A percentile compares a stretch with the other conserved stretches of the same genome.
phyloP scores from a whole-genome alignment of 1,140 invertebrate species.

The Sarcophaga bullata region DNA sequence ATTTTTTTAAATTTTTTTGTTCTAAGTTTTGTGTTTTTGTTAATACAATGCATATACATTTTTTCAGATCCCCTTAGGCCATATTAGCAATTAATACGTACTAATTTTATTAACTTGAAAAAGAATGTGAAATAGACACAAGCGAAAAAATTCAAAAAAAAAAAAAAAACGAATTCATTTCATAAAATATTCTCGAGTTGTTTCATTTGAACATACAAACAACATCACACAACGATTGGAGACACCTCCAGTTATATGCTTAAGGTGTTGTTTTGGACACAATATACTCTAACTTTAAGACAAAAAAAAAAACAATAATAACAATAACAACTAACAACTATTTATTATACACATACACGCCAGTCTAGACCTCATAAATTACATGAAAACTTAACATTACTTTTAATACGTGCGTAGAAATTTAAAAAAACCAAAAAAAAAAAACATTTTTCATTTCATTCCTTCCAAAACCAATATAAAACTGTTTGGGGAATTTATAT shows the following conservation, averaged over 20 bases:
- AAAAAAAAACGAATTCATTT: neutral
- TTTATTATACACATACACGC: neutral
- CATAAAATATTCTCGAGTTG: neutral
- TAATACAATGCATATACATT: too few species aligned
- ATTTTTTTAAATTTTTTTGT: too few species aligned
- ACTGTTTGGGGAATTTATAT: neutral
- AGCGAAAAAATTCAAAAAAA: neutral
- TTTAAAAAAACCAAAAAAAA: neutral
- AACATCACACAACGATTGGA: neutral
- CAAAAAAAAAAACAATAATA: too few species aligned
- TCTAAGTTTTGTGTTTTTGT: neutral
- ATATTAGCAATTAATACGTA: conserved; percentile 6
- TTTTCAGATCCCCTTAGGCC: neutral
- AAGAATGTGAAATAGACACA: neutral
- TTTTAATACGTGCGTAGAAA: conserved; percentile 29
- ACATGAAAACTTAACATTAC: conserved; percentile 28
- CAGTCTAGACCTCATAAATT: conserved; percentile 39
- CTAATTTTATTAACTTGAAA: neutral
- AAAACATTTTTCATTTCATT: conserved; percentile 3
- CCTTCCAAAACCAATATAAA: neutral
- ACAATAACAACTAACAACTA: too few species aligned
- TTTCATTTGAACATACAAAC: neutral
- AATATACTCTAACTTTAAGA: conserved; percentile 4
- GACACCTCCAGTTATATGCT: neutral
- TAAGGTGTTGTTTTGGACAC: conserved; percentile 8